A percentile compares a stretch with the other conserved stretches of the same genome.
These are phyloP conservation scores for Esox masquinongy DNA, from an alignment of 2,797 vertebrate species.

Conservation along the genomic window DNA sequence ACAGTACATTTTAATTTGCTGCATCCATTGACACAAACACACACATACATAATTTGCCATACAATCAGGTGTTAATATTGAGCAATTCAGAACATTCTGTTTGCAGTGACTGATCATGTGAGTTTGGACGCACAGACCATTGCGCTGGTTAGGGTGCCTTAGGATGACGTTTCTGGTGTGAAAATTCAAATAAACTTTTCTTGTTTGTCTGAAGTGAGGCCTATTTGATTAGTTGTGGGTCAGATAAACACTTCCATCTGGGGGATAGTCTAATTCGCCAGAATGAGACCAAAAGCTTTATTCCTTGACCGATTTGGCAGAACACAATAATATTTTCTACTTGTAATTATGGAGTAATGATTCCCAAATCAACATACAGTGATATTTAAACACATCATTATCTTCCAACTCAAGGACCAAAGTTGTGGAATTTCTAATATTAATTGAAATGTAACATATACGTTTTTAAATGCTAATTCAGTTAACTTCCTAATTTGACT, in stretches of 20 bases:
- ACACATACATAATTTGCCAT: background rate
- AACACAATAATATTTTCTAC: background rate
- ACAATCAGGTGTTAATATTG: background rate
- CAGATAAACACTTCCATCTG: background rate
- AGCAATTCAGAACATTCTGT: background rate
- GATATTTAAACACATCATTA: background rate
- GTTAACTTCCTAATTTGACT: background rate
- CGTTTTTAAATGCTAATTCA: background rate
- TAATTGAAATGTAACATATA: background rate
- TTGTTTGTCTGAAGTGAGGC: background rate
- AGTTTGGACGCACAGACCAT: conserved; percentile 18
- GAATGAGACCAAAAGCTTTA: background rate
- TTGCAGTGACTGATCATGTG: background rate
- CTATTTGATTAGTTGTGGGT: background rate
- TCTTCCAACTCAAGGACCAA: background rate
- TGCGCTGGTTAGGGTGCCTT: conserved; percentile 19
- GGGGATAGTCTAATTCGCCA: background rate
- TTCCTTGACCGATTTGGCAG: background rate
- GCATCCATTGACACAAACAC: background rate
- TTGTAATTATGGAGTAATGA: background rate
- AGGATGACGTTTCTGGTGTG: background rate
- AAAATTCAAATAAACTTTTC: background rate
- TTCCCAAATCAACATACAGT: background rate
- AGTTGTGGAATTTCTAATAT: background rate
- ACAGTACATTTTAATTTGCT: background rate